These are phyloP conservation scores for Protobothrops mucrosquamatus DNA, from an alignment of 2,113 vertebrate species.

Conservation along the genomic window DNA sequence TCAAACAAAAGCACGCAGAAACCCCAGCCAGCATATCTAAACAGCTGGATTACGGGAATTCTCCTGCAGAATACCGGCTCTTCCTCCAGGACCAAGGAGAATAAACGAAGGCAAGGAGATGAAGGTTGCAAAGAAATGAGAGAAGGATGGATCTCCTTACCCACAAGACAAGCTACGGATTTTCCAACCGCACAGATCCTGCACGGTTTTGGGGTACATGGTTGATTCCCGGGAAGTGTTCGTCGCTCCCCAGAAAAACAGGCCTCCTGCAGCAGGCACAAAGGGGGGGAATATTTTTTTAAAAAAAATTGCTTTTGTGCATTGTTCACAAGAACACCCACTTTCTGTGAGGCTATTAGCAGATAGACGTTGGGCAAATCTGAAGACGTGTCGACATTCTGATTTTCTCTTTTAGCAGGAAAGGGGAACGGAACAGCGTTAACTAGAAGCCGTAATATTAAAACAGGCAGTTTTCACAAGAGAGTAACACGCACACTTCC, in stretches of 20 bases:
- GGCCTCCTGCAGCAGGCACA: slow-evolving; percentile 71
- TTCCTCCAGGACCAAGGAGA: not conserved
- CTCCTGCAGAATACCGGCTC: no score
- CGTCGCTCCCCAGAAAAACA: slow-evolving; percentile 97
- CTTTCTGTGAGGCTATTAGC: not conserved
- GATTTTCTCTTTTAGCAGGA: not conserved
- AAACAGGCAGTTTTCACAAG: not conserved
- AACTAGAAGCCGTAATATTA: not conserved
- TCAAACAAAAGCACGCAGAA: no score
- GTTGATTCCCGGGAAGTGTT: slow-evolving; percentile 96
- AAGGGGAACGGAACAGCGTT: not conserved
- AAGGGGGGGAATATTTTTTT: rapidly evolving
- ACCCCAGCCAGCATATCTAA: not conserved
- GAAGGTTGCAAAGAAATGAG: no score
- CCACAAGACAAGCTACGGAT: slow-evolving; percentile 91
- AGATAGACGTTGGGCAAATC: no score
- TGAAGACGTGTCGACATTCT: not conserved
- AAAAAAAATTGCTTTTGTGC: not conserved
- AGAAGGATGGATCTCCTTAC: slow-evolving; percentile 63
- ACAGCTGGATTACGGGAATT: not conserved
- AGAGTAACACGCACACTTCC: not conserved
- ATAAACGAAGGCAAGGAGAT: not conserved
- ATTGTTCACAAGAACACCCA: not conserved
- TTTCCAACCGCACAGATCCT: slow-evolving; percentile 95
- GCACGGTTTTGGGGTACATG: slow-evolving; percentile 96